Evolutionary conservation across 2,113 vertebrate genomes (phyloP).

Genomic region (Propithecus coquereli): DNA sequence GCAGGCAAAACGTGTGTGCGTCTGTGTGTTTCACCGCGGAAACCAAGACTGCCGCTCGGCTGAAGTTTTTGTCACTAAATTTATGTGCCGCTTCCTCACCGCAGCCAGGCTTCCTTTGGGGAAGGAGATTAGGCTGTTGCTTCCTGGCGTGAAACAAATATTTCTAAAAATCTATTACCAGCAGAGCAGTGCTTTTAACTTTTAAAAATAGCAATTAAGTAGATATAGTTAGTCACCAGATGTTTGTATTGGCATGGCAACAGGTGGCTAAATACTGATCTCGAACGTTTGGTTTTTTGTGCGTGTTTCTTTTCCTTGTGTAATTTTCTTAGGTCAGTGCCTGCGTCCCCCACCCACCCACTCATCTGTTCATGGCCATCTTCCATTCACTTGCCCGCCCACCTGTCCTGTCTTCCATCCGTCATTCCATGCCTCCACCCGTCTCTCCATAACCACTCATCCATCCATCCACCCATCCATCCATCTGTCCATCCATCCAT

Average conservation of each 20-base stretch:
- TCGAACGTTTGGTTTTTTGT: background rate
- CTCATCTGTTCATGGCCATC: accelerated
- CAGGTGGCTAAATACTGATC: background rate
- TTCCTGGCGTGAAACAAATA: slow-evolving; percentile 10
- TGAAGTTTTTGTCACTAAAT: background rate
- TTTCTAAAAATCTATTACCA: background rate
- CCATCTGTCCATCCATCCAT: accelerated
- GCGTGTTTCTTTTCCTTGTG: background rate
- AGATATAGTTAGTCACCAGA: background rate
- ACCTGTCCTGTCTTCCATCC: background rate
- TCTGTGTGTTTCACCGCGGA: background rate
- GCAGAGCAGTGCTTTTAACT: background rate
- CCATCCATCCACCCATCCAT: accelerated
- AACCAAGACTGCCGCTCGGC: background rate
- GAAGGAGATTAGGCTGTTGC: background rate
- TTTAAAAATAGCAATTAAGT: slow-evolving; percentile 23
- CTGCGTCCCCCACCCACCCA: background rate
- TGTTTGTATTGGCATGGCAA: slow-evolving; percentile 18
- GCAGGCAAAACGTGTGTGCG: background rate
- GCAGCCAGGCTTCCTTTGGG: background rate
- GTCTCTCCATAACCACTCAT: accelerated
- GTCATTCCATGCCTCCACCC: no score
- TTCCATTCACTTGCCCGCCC: no score
- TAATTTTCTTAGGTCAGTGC: background rate
- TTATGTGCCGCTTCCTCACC: background rate